Evolutionary conservation across 2,113 vertebrate genomes (phyloP).

Genomic region (Bujurquina vittata): DNA sequence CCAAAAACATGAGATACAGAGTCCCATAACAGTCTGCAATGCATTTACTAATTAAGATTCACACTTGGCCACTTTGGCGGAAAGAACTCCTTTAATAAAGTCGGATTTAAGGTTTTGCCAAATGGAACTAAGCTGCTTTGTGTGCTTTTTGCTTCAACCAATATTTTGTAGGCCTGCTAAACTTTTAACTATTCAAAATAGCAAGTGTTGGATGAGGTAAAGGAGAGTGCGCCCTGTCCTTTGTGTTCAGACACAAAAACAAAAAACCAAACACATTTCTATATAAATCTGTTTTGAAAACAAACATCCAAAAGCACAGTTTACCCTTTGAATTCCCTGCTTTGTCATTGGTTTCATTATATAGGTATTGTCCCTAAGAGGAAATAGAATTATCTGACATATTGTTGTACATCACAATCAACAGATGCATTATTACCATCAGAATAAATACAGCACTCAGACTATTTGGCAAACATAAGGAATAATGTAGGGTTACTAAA

Average conservation of each 20-base stretch:
- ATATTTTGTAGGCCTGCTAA: constrained; percentile 15
- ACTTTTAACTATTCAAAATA: constrained; percentile 11
- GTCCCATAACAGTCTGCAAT: constrained; percentile 68
- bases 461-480: constrained; percentile 74
- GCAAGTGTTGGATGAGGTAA: constrained; percentile 69
- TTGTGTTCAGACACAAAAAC: constrained; percentile 16
- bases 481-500: constrained; percentile 63
- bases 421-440: constrained; percentile 73
- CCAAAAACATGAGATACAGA: constrained; percentile 48
- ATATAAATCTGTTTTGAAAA: constrained; percentile 51
- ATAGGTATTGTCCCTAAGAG: constrained; percentile 46
- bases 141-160: constrained; percentile 39
- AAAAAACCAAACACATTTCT: constrained; percentile 9
- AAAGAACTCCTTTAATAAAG: constrained; percentile 2
- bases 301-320: constrained; percentile 72
- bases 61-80: constrained; percentile 34
- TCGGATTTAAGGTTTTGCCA: constrained; percentile 20
- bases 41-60: constrained; percentile 42
- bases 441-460: constrained; percentile 74
- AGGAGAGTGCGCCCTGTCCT: constrained; percentile 49
- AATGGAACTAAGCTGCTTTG: constrained; percentile 36
- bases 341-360: constrained; percentile 56
- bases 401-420: constrained; percentile 67
- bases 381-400: constrained; percentile 55
- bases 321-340: constrained; percentile 74